Evolutionary conservation across 2,888 invertebrate genomes (phyloP).

Genomic region (Crossocerus cetratus): DNA sequence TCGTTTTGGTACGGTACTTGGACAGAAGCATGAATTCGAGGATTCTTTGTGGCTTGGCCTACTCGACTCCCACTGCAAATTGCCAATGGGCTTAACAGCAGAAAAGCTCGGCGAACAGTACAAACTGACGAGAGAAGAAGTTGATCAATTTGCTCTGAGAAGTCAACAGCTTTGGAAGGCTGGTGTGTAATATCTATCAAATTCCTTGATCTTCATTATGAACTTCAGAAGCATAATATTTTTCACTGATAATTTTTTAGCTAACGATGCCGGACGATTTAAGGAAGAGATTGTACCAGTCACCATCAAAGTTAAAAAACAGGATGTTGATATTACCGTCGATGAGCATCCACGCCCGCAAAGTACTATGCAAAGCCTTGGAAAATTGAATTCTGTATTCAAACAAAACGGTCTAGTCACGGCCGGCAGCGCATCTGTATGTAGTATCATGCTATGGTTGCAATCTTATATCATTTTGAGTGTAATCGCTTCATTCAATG

Average conservation of each 20-base stretch:
- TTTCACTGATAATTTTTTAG: conserved; percentile 76
- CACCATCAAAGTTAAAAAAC: conserved; percentile 89
- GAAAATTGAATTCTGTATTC: conserved; percentile 92
- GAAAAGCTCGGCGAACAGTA: conserved; percentile 94
- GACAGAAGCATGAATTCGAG: conserved; percentile 87
- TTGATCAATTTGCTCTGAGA: conserved; percentile 89
- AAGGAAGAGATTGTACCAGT: conserved; percentile 94
- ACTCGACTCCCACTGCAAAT: conserved; percentile 91
- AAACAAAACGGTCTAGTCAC: conserved; percentile 96
- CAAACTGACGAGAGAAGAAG: conserved; percentile 87
- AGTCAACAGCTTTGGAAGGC: conserved; percentile 94
- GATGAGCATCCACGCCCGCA: conserved; percentile 97
- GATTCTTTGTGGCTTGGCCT: conserved; percentile 94
- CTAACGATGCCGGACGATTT: conserved; percentile 92
- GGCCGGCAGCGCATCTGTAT: conserved; percentile 95
- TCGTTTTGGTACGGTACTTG: conserved; percentile 93
- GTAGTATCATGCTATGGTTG: conserved; percentile 57
- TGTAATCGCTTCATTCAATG: neutral
- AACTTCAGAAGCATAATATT: neutral
- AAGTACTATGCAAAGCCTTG: conserved; percentile 90
- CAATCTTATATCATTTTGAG: neutral
- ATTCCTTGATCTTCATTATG: neutral
- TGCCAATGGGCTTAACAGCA: conserved; percentile 97
- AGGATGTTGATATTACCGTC: conserved; percentile 85
- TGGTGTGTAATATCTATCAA: conserved; percentile 77